Base-by-base conservation (phyloP, 2,888 invertebrate genomes). In the Metellina segmentata region DNA sequence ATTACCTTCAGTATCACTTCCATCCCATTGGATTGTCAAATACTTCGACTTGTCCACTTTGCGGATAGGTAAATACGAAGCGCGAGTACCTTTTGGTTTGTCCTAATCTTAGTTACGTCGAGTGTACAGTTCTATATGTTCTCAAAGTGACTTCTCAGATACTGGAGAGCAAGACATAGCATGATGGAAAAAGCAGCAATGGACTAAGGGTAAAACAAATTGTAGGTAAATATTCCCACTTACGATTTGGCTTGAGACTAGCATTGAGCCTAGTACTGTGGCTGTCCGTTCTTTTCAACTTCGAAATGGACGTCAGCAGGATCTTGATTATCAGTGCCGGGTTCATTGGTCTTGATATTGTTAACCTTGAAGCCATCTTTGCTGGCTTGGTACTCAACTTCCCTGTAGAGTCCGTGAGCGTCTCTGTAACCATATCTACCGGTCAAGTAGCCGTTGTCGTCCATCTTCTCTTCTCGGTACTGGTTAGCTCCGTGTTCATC, bases 381-480 rank as follows among this genome's bases (percentile, higher is more conserved):
- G n/a, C 82, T 79, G 19, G 92, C 90, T 19, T 89, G 53, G 20
- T 92, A 92, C 13, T 86, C 86, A 0, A 90, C 92, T 16, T 83
- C 52, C 19, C 90, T 81, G 85, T 83, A 92, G 34, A 92, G 61
- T 0, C 92, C 92, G 51, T 92, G 82, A 0, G 87, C 61, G 20
- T 87, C 92, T 72, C 79, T 90, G 75, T 83, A 92, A 13, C 92
- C 90, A 20, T 92, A 92, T 16, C 90, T 72, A 8, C 92, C 92
- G 0, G 85, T 87, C 51, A 90, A 34, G n/a, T 72, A 81, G 6
- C 92, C 92, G 19, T 71, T 82, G 75, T 90, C 87, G 69, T 92
- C 90, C 83, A 89, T 86, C 49, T 87, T 90, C 19, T 92, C 92
- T 61, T 83, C 51, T 78, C 83, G 78, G 75, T 90, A 92, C 6